A percentile compares a stretch with the other conserved stretches of the same genome.
Evolutionary conservation across 2,113 vertebrate species (phyloP).

Genomic region (Dromiciops gliroides): DNA sequence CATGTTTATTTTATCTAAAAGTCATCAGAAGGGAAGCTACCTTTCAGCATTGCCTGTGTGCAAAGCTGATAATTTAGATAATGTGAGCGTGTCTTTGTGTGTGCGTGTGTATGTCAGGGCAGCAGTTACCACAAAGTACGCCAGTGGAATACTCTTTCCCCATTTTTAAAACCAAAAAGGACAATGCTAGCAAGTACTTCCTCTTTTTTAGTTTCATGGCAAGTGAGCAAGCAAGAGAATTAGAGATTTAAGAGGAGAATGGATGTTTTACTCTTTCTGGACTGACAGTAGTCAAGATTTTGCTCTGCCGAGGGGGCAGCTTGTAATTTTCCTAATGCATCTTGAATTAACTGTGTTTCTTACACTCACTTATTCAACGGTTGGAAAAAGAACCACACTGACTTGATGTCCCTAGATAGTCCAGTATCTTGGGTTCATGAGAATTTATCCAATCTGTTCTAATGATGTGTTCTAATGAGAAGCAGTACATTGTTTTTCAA

Average conservation of each 20-base stretch:
- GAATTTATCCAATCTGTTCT: not conserved
- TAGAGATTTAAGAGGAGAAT: not conserved
- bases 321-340: not conserved
- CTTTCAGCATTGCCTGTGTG: not conserved
- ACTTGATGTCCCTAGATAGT: not conserved
- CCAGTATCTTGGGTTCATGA: not conserved
- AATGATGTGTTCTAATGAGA: not conserved
- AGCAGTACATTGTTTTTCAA: not conserved
- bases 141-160: not conserved
- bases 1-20: not conserved
- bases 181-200: fast-evolving
- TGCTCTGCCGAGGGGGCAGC: not conserved
- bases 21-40: not conserved
- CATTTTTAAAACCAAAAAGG: not conserved
- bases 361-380: not conserved
- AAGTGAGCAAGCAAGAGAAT: not conserved
- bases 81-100: not conserved
- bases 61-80: not conserved
- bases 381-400: not conserved
- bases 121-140: not conserved
- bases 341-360: not conserved
- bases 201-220: not conserved
- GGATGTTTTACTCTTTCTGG: not conserved
- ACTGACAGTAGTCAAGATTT: not conserved
- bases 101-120: not conserved